Percentiles rank a stretch among this genome's conserved stretches.
phyloP scores from a whole-genome alignment of 2,113 vertebrate genomes.

The Mustela lutreola region DNA sequence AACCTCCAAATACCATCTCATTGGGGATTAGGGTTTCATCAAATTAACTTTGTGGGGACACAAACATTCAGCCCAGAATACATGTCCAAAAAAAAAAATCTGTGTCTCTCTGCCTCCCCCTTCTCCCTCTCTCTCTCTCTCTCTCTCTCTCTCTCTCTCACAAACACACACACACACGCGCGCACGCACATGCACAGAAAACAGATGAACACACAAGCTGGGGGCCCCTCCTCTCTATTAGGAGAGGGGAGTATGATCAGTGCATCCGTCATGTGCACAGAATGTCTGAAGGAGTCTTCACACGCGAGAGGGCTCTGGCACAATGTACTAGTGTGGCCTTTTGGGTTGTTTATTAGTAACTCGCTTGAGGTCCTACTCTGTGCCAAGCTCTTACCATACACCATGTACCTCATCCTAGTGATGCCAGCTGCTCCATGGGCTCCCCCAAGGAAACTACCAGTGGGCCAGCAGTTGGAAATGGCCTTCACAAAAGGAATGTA shows the following conservation, averaged over 20 bases:
- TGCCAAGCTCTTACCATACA: not conserved
- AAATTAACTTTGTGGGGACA: not conserved
- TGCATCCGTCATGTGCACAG: not conserved
- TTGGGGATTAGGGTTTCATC: not conserved
- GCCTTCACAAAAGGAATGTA: not conserved
- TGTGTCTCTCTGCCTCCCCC: not conserved
- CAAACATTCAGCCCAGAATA: not conserved
- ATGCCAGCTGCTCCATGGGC: not conserved
- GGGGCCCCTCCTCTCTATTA: not conserved
- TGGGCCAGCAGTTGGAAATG: not conserved
- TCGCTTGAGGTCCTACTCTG: not conserved
- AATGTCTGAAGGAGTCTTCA: not conserved
- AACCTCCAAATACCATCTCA: not conserved
- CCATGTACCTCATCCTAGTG: not conserved
- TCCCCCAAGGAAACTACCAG: conserved; percentile 6
- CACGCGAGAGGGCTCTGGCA: not conserved
- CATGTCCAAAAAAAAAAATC: not conserved
- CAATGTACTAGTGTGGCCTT: not conserved
- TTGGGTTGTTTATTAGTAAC: not conserved
- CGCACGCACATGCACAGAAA: not conserved
- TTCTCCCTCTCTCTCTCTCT: too few species aligned
- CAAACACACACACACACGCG: too few species aligned
- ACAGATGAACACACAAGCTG: not conserved
- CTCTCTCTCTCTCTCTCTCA: too few species aligned
- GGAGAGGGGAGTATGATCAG: not conserved